phyloP scores from a whole-genome alignment of 1,140 invertebrate genomes.

The Drosophila santomea region DNA sequence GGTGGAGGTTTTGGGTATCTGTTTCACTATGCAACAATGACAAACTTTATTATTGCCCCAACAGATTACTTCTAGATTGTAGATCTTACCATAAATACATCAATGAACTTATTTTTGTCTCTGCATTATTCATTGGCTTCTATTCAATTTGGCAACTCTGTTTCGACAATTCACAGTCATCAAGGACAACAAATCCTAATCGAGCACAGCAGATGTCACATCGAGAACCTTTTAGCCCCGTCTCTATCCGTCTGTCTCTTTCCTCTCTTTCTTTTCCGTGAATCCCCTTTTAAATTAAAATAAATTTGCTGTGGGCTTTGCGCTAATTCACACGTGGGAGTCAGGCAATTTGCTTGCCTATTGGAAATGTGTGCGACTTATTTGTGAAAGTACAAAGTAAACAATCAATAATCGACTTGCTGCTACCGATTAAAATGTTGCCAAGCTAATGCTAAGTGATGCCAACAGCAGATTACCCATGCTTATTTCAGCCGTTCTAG shows the following conservation, averaged over 20 bases:
- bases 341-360: constrained; percentile 27
- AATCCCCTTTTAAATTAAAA: constrained; percentile 34
- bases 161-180: neutral
- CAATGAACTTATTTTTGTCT: neutral
- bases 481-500: neutral
- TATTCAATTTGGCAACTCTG: neutral
- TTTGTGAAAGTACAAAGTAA: neutral
- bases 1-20: too few relatives aligned
- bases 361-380: constrained; percentile 20
- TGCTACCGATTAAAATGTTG: neutral
- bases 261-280: neutral
- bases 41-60: neutral
- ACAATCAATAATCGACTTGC: neutral
- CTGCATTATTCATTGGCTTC: neutral
- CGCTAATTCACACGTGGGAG: constrained; percentile 44
- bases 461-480: neutral
- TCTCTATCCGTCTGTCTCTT: neutral
- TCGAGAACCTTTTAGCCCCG: constrained; percentile 1
- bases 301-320: constrained; percentile 38
- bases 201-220: constrained; percentile 14
- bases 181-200: constrained; percentile 12
- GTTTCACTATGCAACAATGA: too few relatives aligned
- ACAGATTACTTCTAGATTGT: too few relatives aligned
- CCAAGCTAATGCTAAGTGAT: neutral
- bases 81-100: too few relatives aligned